Conservation (phyloP, 2,797 vertebrate genomes). For the Chromobotia macracanthus region DNA sequence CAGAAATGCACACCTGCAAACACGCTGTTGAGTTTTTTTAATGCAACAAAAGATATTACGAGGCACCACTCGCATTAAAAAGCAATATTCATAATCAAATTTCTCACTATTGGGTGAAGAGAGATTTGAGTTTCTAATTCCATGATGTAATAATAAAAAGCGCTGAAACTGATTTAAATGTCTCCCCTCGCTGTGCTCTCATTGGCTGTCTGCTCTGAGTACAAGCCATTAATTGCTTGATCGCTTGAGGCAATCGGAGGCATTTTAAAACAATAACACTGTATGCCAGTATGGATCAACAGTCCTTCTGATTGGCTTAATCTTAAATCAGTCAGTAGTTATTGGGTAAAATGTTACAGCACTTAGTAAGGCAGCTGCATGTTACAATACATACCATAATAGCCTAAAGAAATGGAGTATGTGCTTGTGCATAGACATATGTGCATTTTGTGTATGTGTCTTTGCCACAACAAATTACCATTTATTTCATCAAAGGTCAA, state of each 20-base stretch:
- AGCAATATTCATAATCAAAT: slow-evolving; percentile 43
- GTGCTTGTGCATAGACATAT: background rate
- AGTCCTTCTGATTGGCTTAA: slow-evolving; percentile 44
- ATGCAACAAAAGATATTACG: background rate
- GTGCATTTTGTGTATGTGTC: background rate
- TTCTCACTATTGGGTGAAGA: background rate
- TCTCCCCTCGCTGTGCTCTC: slow-evolving; percentile 1
- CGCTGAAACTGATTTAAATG: slow-evolving; percentile 6
- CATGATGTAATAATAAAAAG: slow-evolving; percentile 40
- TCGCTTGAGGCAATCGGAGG: slow-evolving; percentile 26
- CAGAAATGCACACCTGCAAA: slow-evolving; percentile 12
- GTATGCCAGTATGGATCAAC: slow-evolving; percentile 53
- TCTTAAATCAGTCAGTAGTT: slow-evolving; percentile 43
- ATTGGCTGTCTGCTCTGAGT: slow-evolving; percentile 41
- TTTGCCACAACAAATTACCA: background rate
- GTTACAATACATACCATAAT: slow-evolving; percentile 20
- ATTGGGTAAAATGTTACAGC: background rate
- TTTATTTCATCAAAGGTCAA: slow-evolving; percentile 2
- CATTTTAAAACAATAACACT: slow-evolving; percentile 48
- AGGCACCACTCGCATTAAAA: slow-evolving; percentile 13
- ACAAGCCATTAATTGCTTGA: slow-evolving; percentile 24
- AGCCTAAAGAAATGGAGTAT: background rate
- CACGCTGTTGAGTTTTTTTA: background rate
- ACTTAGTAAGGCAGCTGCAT: background rate
- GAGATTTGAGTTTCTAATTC: background rate